Conservation (phyloP, 2,797 vertebrate genomes). For the Hirundo rustica region DNA sequence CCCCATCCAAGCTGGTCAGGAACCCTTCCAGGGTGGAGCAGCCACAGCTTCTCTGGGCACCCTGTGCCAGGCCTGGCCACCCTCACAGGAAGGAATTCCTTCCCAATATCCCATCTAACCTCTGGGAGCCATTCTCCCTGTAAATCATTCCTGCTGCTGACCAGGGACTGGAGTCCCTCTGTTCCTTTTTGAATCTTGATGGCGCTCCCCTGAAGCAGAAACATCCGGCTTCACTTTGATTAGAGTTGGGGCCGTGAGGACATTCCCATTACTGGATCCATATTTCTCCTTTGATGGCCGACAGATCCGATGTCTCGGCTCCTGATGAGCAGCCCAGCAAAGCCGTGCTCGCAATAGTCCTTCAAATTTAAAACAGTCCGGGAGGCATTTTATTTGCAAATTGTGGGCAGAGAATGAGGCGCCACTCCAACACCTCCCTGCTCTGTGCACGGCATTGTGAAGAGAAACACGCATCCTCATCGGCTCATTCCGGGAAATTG, state of each 20-base stretch:
- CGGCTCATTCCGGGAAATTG: conserved; percentile 14
- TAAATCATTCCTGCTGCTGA: not conserved
- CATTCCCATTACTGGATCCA: not conserved
- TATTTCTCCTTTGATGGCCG: not conserved
- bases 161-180: not conserved
- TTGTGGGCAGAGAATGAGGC: not conserved
- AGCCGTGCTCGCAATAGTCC: not conserved
- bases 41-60: not conserved
- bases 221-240: not conserved
- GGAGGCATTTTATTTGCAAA: conserved; percentile 46
- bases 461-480: not conserved
- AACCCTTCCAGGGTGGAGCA: not conserved
- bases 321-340: not conserved
- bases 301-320: not conserved
- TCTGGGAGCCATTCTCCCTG: not conserved
- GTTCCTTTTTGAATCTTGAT: not conserved
- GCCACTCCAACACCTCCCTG: not conserved
- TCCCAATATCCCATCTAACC: not conserved
- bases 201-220: not conserved
- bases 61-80: accelerated
- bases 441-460: not conserved
- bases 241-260: not conserved
- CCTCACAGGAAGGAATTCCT: not conserved
- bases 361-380: not conserved
- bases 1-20: accelerated